These are phyloP conservation scores for Verasper variegatus DNA, from an alignment of 2,113 vertebrate species.

Conservation along the genomic window DNA sequence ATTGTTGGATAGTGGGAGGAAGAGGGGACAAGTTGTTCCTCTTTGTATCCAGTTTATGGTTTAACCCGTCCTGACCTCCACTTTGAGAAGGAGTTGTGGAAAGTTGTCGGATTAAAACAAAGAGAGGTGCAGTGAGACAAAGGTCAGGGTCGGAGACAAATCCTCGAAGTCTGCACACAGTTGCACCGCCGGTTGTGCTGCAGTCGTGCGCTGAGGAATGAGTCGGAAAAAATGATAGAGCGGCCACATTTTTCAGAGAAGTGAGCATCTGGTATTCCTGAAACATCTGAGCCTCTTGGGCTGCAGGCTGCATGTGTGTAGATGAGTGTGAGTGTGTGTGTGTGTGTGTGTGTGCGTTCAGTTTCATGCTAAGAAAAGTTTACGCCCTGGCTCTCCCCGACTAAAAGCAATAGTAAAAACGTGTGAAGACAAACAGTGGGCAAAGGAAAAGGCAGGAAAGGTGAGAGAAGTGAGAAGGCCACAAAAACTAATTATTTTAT, in stretches of 20 bases:
- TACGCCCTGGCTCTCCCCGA: background rate
- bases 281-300: constrained; percentile 47
- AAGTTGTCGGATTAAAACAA: background rate
- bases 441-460: background rate
- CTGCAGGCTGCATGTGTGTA: constrained; percentile 12
- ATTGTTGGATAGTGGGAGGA: too few species aligned
- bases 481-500: constrained; percentile 26
- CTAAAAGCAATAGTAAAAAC: background rate
- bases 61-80: background rate
- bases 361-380: background rate
- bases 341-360: too few species aligned
- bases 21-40: too few species aligned
- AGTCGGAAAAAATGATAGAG: constrained; percentile 72
- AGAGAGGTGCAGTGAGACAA: background rate
- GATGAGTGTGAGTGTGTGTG: background rate
- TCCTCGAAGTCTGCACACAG: constrained; percentile 22
- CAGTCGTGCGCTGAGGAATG: constrained; percentile 56
- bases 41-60: too few species aligned
- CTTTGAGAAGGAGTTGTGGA: background rate
- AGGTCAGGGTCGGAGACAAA: background rate
- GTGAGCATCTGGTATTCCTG: constrained; percentile 71
- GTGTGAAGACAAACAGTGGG: constrained; percentile 4
- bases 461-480: constrained; percentile 4
- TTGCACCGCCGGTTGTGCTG: constrained; percentile 26
- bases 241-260: constrained; percentile 55